Conservation (phyloP, 2,888 invertebrate species). For the Altica lythri region DNA sequence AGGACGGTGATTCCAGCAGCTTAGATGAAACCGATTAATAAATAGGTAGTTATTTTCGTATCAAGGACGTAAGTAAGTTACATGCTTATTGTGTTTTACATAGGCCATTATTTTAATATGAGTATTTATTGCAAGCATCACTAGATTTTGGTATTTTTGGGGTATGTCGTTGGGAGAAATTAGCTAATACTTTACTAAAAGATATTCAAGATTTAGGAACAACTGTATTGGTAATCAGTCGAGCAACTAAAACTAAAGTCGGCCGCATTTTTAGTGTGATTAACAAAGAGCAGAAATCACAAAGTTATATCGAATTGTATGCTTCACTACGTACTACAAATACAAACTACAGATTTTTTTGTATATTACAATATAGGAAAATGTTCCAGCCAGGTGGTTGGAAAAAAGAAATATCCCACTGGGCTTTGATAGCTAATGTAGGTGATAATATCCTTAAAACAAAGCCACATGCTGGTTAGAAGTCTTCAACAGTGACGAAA, state of each 20-base stretch:
- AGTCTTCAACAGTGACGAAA: too few relatives aligned
- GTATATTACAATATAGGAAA: neutral
- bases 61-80: slow-evolving; percentile 5
- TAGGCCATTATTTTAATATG: neutral
- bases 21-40: too few relatives aligned
- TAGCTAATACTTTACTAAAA: neutral
- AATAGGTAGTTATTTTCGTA: too few relatives aligned
- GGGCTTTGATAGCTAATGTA: slow-evolving; percentile 3
- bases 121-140: neutral
- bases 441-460: slow-evolving; percentile 14
- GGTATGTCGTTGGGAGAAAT: neutral
- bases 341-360: neutral
- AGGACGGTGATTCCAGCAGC: too few relatives aligned
- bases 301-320: neutral
- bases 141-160: neutral
- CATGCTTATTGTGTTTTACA: neutral
- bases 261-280: neutral
- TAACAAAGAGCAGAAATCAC: neutral
- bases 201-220: neutral
- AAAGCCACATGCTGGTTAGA: slow-evolving; percentile 6
- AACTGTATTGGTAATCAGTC: neutral
- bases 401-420: too few relatives aligned
- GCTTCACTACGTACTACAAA: too few relatives aligned
- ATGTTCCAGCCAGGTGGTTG: neutral
- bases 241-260: slow-evolving; percentile 1